Base-by-base conservation (phyloP, 30 jellyfish, hydroid and myxozoan genomes). In the Pseudorhiza aurosa region DNA sequence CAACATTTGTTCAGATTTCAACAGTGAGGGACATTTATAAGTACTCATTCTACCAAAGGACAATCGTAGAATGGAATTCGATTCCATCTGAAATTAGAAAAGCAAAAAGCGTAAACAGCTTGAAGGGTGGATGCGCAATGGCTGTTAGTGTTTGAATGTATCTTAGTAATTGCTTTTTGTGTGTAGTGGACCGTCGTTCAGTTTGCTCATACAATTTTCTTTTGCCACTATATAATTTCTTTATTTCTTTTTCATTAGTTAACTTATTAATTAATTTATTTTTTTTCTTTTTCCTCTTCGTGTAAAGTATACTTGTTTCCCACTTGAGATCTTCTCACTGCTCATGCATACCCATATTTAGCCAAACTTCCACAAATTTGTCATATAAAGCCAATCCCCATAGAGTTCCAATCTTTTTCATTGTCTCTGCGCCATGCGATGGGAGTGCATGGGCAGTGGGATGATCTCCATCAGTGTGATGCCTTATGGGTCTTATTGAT, bases 11-110 rank as follows among this genome's bases (percentile, higher is more conserved):
- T 8, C 82, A 42, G 65, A 68, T 37, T 68, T 68, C 44, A 68
- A 68, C 82, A 68, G 42, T 40, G 58, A 68, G 67, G 47, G 82
- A 68, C 65, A 68, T 68, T 68, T 68, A 68, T 37, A 68, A 68
- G 82, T 37, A 68, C 18, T 68, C 82, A 37, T 68, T 68, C 42
- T 68, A 44, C 28, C 82, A 65, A 17, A 68, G 82, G 65, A 44
- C n/a, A n/a, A n/a, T n/a, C n/a, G n/a, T n/a, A n/a, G n/a, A n/a
- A n/a, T n/a, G n/a, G n/a, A n/a, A n/a, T 29, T 8, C 42, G 82
- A 37, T 37, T 44, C 42, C 82, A 44, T 22, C 67, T 42, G 67
- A 37, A 21, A 42, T 68, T 44, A 42, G 30, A 68, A 37, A 45
- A 40, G 7, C 32, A 35, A 68, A 11, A 68, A 36, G 42, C 24